Conservation (phyloP, 2,888 invertebrate genomes). For the Idaea straminata region DNA sequence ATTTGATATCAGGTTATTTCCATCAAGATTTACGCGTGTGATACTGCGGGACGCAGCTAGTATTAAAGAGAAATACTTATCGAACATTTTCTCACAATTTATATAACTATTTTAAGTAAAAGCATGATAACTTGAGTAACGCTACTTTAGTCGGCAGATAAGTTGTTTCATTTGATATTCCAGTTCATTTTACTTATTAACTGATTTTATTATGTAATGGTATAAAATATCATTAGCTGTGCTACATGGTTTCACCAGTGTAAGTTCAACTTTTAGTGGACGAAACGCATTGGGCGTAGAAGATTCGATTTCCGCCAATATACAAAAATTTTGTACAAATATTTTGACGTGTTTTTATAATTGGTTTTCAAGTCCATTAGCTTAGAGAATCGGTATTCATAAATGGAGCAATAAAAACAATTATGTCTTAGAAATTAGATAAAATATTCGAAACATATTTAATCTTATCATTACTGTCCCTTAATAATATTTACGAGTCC, state of each 20-base stretch:
- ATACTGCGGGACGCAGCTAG: not conserved
- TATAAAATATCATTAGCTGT: no score
- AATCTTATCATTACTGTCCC: not conserved
- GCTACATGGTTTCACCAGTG: no score
- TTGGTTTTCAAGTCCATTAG: no score
- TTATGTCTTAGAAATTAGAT: no score
- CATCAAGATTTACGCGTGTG: not conserved
- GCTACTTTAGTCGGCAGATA: not conserved
- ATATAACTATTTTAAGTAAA: not conserved
- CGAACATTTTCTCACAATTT: not conserved
- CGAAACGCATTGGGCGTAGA: no score
- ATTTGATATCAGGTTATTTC: no score
- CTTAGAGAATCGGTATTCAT: no score
- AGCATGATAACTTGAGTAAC: not conserved
- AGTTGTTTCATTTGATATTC: not conserved
- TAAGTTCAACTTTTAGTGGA: no score
- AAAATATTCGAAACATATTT: not conserved
- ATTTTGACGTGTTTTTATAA: no score
- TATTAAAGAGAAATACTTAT: not conserved
- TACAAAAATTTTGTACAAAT: no score
- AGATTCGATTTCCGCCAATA: no score
- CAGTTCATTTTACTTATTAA: not conserved
- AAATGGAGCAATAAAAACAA: no score
- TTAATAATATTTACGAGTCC: not conserved
- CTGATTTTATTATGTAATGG: not conserved